A percentile compares a stretch with the other conserved stretches of the same genome.
phyloP scores from a whole-genome alignment of 1,140 invertebrate species.

The Euwallacea fornicatus region DNA sequence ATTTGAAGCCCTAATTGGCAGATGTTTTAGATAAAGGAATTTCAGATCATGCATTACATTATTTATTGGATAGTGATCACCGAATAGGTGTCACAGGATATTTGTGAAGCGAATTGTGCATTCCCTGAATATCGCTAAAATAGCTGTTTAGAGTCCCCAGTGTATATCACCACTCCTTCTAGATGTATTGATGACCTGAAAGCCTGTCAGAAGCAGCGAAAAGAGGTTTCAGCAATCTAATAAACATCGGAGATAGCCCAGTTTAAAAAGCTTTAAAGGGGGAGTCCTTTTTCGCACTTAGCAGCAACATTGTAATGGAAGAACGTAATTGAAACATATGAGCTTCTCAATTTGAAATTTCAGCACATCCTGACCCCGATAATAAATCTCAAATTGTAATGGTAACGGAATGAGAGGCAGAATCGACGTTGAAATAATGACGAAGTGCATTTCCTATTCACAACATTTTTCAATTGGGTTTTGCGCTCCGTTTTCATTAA shows the following conservation, averaged over 20 bases:
- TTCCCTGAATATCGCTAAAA: too few species aligned
- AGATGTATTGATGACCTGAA: too few species aligned
- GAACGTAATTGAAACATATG: background rate
- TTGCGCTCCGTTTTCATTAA: background rate
- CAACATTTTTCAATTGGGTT: conserved; percentile 18
- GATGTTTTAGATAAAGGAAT: conserved; percentile 19
- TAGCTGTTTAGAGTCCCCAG: too few species aligned
- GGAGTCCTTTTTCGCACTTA: too few species aligned
- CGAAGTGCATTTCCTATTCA: conserved; percentile 15
- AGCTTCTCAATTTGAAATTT: background rate
- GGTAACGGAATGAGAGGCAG: background rate
- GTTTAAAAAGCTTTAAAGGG: too few species aligned
- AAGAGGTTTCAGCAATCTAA: too few species aligned
- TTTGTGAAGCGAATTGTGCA: too few species aligned
- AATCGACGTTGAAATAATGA: conserved; percentile 16
- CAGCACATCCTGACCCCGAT: conserved; percentile 1
- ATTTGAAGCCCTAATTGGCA: conserved; percentile 23
- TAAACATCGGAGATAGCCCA: too few species aligned
- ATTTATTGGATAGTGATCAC: conserved; percentile 10
- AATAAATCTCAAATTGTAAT: conserved; percentile 8
- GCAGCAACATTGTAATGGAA: too few species aligned
- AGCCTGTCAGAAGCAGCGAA: too few species aligned
- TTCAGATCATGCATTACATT: conserved; percentile 10
- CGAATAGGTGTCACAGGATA: too few species aligned
- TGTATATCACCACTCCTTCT: too few species aligned